Evolutionary conservation across 2,797 vertebrate species (phyloP), one percentile per base, ranked within the genome.

Genomic region (Nyctibius grandis): DNA sequence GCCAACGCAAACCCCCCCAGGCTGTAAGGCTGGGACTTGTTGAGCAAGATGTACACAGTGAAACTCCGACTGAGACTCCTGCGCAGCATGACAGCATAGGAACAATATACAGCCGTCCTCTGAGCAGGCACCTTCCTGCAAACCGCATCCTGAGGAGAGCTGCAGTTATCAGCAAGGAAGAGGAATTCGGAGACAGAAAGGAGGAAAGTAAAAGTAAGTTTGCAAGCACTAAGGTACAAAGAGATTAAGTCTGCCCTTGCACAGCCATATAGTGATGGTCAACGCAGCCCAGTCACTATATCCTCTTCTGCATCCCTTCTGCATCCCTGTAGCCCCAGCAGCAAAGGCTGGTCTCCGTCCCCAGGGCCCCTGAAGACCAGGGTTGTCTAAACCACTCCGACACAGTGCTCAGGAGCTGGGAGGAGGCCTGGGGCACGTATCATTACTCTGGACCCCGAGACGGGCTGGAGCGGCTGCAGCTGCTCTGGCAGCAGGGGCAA

Each of bases 51-150:
- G 14, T 31, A 79, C 67, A 44, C 38, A 65, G 36, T 3, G 44
- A 75, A 91, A 93, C 79, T 69, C 82, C 3, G 12, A 28, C 33
- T 7, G 51, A 94, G 67, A n/a, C 26, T 78, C 42, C 36, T 6
- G 38, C 5, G 4, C 20, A 31, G 54, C 26, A 17, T 0, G 0
- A 42, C 11, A 63, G 44, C 20, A 9, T 3, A 19, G 31, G 57
- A 78, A 87, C 28, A 1, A 60, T 4, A 51, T 0, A n/a, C 21
- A 68, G 82, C 38, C 0, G 0, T 75, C 36, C 70, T 53, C 82
- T 57, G 79, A 11, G 6, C 54, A 63, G 36, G 9, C 45, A 77
- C 12, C 60, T 48, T 67, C 60, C 56, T 48, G 48, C 14, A 54
- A 54, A 54, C 17, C 0, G 0, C 68, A n/a, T 15, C n/a, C 48